A percentile compares a stretch with the other conserved stretches of the same genome.
phyloP scores from a whole-genome alignment of 2,797 vertebrate genomes.

The Gallinago nigripennis region DNA sequence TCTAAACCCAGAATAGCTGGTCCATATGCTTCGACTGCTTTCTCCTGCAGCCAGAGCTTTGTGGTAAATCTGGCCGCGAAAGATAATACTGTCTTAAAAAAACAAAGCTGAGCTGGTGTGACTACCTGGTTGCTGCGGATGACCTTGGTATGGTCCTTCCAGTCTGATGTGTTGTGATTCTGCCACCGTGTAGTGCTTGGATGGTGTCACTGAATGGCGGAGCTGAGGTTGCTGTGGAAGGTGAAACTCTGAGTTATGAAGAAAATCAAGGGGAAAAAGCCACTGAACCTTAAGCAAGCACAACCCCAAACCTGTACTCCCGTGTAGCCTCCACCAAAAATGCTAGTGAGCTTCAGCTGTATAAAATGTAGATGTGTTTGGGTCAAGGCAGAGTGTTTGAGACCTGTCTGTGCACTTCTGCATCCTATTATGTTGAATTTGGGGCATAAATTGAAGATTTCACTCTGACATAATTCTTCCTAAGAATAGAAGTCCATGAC shows the following conservation, averaged over 20 bases:
- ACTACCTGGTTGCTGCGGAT: neutral
- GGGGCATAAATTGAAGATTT: neutral
- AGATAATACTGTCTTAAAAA: neutral
- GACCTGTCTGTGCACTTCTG: neutral
- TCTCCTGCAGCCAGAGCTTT: neutral
- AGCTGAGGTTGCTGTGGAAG: neutral
- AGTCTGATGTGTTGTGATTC: neutral
- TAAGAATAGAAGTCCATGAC: neutral
- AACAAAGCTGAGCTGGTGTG: neutral
- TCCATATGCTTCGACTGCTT: constrained; percentile 53
- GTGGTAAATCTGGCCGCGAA: constrained; percentile 19
- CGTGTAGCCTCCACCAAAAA: neutral
- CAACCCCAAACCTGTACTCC: neutral
- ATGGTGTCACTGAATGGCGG: neutral
- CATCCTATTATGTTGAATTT: neutral
- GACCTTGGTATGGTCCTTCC: neutral
- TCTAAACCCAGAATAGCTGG: constrained; percentile 49
- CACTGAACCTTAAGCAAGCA: neutral
- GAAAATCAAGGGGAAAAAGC: neutral
- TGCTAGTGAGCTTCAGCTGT: neutral
- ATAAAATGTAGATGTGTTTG: neutral
- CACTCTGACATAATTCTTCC: neutral
- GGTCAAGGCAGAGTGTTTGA: neutral
- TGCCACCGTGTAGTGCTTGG: neutral
- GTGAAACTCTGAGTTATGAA: neutral